A percentile compares a stretch with the other conserved stretches of the same genome.
phyloP scores from a whole-genome alignment of 2,797 vertebrate genomes.

The Leptatherina wallacei region DNA sequence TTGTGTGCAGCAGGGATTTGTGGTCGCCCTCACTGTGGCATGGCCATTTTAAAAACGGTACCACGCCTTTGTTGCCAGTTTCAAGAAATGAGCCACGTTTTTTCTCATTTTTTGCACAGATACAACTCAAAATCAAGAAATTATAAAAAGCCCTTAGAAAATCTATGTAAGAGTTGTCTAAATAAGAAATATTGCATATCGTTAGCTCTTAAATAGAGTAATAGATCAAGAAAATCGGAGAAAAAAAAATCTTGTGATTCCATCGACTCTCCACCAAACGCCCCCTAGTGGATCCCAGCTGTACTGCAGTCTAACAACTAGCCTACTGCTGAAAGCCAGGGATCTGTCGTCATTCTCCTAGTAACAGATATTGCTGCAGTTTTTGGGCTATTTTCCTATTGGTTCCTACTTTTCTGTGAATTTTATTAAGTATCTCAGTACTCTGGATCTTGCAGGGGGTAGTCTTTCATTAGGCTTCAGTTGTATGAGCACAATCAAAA shows the following conservation, averaged over 20 bases:
- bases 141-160: fast-evolving
- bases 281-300: constrained; percentile 47
- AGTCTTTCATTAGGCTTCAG: neutral
- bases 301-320: constrained; percentile 50
- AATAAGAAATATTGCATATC: neutral
- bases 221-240: neutral
- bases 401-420: constrained; percentile 33
- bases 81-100: constrained; percentile 61
- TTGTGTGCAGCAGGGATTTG: constrained; percentile 48
- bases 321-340: constrained; percentile 66
- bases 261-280: constrained; percentile 22
- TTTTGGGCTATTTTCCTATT: constrained; percentile 66
- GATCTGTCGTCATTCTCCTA: constrained; percentile 80
- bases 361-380: constrained; percentile 81
- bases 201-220: neutral
- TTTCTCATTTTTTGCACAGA: constrained; percentile 1
- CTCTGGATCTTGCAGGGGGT: constrained; percentile 5
- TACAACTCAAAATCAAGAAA: neutral
- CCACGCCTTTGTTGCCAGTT: constrained; percentile 86
- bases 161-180: fast-evolving
- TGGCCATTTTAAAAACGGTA: constrained; percentile 80
- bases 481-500: neutral
- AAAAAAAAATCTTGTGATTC: constrained; percentile 53
- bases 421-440: constrained; percentile 33
- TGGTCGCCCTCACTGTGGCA: constrained; percentile 65